Conservation (phyloP, 2,113 vertebrate genomes). For the Pandion haliaetus region DNA sequence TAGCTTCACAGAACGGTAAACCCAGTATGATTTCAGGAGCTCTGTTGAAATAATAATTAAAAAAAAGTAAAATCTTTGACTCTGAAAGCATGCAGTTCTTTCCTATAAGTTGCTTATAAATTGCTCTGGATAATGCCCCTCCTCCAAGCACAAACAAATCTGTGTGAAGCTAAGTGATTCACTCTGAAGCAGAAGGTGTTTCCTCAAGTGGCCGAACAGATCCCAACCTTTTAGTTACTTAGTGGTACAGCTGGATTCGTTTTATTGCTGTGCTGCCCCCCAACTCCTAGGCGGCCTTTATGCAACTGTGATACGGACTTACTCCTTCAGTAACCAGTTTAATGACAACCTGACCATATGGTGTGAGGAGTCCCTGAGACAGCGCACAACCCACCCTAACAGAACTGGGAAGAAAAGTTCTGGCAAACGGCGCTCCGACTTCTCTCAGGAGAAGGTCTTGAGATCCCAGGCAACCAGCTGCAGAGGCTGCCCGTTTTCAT, state of each 20-base stretch:
- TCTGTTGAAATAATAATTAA: slow-evolving; percentile 64
- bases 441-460: not conserved
- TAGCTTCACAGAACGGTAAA: slow-evolving; percentile 95
- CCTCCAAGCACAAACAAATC: not conserved
- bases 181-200: not conserved
- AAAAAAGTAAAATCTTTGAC: not conserved
- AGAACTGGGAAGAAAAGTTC: not conserved
- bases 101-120: not conserved
- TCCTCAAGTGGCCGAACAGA: not conserved
- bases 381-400: not conserved
- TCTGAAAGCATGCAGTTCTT: not conserved
- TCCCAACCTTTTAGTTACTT: not conserved
- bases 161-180: not conserved
- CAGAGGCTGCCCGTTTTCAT: not conserved
- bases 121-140: not conserved
- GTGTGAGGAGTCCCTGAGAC: not conserved
- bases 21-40: slow-evolving; percentile 98
- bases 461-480: not conserved
- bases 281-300: not conserved
- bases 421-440: not conserved
- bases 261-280: not conserved
- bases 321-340: not conserved
- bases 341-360: not conserved
- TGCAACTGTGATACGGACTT: not conserved
- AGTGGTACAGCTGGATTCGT: not conserved